Evolutionary conservation across 35 echinoderm and acorn worm species (phyloP).

Genomic region (Patiria miniata): DNA sequence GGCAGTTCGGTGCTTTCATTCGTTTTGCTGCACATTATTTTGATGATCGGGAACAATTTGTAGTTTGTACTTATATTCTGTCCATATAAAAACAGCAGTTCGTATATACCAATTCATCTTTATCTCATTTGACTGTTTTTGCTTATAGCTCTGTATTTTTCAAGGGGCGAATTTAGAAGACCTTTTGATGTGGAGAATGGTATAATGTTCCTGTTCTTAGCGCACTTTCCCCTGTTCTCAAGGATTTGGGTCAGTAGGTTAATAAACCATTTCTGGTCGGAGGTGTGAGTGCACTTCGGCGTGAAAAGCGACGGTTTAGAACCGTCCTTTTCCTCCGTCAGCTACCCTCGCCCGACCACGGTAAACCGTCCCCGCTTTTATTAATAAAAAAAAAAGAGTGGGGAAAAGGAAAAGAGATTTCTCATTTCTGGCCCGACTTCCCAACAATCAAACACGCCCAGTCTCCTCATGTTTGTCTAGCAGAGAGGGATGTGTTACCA

Average conservation of each 20-base stretch:
- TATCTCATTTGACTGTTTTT: too few relatives aligned
- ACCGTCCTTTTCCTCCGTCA: background rate
- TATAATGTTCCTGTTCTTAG: background rate
- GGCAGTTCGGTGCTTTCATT: too few relatives aligned
- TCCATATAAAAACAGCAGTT: too few relatives aligned
- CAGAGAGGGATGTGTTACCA: background rate
- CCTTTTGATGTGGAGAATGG: too few relatives aligned
- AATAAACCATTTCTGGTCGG: background rate
- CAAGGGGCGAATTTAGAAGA: too few relatives aligned
- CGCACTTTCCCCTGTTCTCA: background rate
- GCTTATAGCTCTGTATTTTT: too few relatives aligned
- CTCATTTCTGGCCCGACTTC: background rate
- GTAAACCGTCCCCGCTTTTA: background rate
- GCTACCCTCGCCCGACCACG: background rate
- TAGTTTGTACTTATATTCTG: too few relatives aligned
- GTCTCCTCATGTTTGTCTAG: background rate
- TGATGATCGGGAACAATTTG: too few relatives aligned
- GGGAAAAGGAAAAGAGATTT: too few relatives aligned
- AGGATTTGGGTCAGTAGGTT: slow-evolving; percentile 7
- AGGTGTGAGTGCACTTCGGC: background rate
- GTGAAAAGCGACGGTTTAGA: background rate
- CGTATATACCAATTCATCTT: too few relatives aligned
- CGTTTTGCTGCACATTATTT: too few relatives aligned
- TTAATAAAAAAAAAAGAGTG: background rate
- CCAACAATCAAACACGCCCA: slow-evolving; percentile 1